Base-by-base conservation (phyloP, 2,888 invertebrate genomes). In the Nudaria mundana region DNA sequence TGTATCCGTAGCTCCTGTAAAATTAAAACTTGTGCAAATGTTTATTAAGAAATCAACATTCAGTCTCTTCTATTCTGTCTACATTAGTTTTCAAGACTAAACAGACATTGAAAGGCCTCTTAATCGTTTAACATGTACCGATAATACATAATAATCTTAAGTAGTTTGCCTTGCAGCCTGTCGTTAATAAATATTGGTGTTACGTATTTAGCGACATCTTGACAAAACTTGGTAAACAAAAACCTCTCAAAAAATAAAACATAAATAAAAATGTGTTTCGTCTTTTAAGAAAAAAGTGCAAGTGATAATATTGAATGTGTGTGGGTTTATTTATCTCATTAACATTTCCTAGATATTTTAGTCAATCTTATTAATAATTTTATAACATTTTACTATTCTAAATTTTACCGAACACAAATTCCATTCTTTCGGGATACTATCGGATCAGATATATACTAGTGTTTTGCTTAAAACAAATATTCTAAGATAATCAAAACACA, bases 41-140 rank as follows among this genome's bases (percentile, higher is more conserved):
- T n/a, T 54, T 36, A 54, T 55, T 38, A 42, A 34, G 51, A 59
- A 57, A 63, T 48, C 47, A 62, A 61, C 54, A 52, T 50, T 57
- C 59, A 66, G 66, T 66, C 63, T 65, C 62, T 49, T 59, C 56
- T 60, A 60, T 47, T 53, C 53, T 52, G 52, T 57, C 56, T 59
- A 54, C 35, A 34, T 48, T 44, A 49, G 42, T 52, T 15, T 52
- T 31, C 56, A 55, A 59, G 44, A 51, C 20, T 7, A 18, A 18
- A 40, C 23, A 52, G 50, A 46, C 45, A 50, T 50, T 49, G 51
- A 54, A 60, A 59, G 59, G 58, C 62, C 59, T 54, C 59, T 45
- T 61, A 49, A 48, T 52, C 42, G 34, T 52, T 47, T 44, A 53
- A 48, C 56, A 44, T 49, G 53, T 51, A 51, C 51, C 56, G 44